Evolutionary conservation across 2,888 invertebrate species (phyloP), one percentile per base, ranked within the genome.

Genomic region (Thymelicus acteon): DNA sequence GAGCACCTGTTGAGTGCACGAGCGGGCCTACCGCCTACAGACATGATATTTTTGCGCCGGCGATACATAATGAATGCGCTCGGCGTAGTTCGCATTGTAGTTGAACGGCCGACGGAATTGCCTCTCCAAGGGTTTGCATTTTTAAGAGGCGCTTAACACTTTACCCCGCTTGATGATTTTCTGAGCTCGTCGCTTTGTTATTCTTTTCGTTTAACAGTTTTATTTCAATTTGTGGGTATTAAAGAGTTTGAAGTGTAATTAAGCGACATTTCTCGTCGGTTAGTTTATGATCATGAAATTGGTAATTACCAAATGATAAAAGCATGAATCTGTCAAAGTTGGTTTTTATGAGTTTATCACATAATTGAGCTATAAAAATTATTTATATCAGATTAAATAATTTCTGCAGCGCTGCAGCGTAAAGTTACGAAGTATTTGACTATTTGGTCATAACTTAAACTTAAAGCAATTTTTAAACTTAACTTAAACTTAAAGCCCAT

Each of bases 41-140:
- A 79, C 73, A 72, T 74, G 84, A 85, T 85, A 91, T 92, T 92
- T 92, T 92, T 92, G 89, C 91, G 82, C 84, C 82, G 85, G 85
- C 90, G 88, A 92, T 92, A 92, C 91, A 92, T 93, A 92, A 93
- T 93, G 92, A 92, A 92, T 90, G 91, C 87, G 85, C 82, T 80
- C 83, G 82, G 81, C 79, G 79, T 88, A 87, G 85, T 89, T 84
- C 79, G 84, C 80, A 86, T 86, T 88, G 89, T 85, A 80, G 83
- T 84, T 85, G 82, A 63, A 63, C 60, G 54, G 67, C 60, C 67
- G 82, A 82, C 81, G 82, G 75, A 74, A 74, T 75, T 74, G 79
- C 80, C 79, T 76, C 73, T 74, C 73, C 75, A 73, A 72, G 74
- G 76, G 75, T 72, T 76, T 78, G 76, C 77, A 80, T 80, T 80